Evolutionary conservation across 2,888 invertebrate genomes (phyloP).

Genomic region (Phrixothrix hirtus): DNA sequence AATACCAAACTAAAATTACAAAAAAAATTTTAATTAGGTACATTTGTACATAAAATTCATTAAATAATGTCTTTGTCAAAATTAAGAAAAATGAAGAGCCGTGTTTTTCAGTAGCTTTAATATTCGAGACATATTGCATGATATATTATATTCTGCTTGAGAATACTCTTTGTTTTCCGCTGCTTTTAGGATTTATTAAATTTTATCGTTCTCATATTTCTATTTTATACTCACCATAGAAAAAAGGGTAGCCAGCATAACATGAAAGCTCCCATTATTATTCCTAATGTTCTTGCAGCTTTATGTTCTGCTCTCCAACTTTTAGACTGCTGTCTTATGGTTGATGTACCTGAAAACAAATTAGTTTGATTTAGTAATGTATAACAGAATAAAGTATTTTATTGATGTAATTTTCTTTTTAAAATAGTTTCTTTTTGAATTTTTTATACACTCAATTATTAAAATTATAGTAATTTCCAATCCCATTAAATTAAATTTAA

Average conservation of each 20-base stretch:
- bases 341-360: constrained; percentile 62
- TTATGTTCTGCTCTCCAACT: constrained; percentile 90
- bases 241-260: constrained; percentile 97
- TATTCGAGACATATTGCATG: constrained; percentile 11
- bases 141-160: constrained; percentile 5
- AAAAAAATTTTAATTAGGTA: background rate
- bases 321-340: constrained; percentile 71
- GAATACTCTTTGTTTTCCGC: constrained; percentile 15
- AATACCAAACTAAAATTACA: too few species aligned
- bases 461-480: too few species aligned
- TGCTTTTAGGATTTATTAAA: constrained; percentile 14
- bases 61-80: too few species aligned
- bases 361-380: too few species aligned
- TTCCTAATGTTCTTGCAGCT: constrained; percentile 92
- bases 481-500: too few species aligned
- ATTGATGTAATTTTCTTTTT: too few species aligned
- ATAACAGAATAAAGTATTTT: too few species aligned
- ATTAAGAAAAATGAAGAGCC: constrained; percentile 8
- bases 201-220: background rate
- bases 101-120: constrained; percentile 6
- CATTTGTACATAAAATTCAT: too few species aligned
- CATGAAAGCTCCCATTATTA: constrained; percentile 94
- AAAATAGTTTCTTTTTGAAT: too few species aligned
- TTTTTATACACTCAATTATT: too few species aligned
- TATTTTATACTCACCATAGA: constrained; percentile 74